A percentile compares a stretch with the other conserved stretches of the same genome.
These are phyloP conservation scores for Platycercus adscitus DNA, from an alignment of 2,113 vertebrate genomes.

Conservation along the genomic window DNA sequence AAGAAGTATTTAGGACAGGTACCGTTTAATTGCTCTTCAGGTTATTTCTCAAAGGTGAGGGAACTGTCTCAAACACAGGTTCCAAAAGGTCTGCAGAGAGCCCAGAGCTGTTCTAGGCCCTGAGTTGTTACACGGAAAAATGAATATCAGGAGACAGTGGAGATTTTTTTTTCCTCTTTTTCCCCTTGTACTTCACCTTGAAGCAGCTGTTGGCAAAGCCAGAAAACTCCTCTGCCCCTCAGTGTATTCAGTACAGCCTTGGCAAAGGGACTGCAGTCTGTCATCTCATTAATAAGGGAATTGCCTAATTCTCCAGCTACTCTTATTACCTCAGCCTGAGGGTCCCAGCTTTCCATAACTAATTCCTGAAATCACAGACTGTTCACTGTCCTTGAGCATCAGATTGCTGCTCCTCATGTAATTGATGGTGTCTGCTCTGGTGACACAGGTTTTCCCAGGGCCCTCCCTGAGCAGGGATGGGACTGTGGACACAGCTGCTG, in stretches of 20 bases:
- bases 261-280: conserved; percentile 27
- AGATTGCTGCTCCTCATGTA: background rate
- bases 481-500: background rate
- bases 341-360: conserved; percentile 46
- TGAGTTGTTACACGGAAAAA: background rate
- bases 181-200: conserved; percentile 58
- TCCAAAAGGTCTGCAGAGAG: background rate
- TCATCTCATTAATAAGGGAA: conserved; percentile 54
- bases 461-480: background rate
- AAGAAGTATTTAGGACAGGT: background rate
- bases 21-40: background rate
- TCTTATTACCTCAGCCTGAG: conserved; percentile 53
- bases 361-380: conserved; percentile 27
- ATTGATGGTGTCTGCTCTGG: background rate
- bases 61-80: background rate
- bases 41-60: background rate
- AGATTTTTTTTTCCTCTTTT: background rate
- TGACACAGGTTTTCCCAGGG: background rate
- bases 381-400: conserved; percentile 28
- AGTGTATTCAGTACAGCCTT: conserved; percentile 5
- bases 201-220: conserved; percentile 39
- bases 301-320: conserved; percentile 49
- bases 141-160: background rate
- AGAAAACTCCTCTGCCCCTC: conserved; percentile 19
- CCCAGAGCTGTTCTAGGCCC: background rate